Evolutionary conservation across 2,797 vertebrate species (phyloP).

Genomic region (Tachyglossus aculeatus): DNA sequence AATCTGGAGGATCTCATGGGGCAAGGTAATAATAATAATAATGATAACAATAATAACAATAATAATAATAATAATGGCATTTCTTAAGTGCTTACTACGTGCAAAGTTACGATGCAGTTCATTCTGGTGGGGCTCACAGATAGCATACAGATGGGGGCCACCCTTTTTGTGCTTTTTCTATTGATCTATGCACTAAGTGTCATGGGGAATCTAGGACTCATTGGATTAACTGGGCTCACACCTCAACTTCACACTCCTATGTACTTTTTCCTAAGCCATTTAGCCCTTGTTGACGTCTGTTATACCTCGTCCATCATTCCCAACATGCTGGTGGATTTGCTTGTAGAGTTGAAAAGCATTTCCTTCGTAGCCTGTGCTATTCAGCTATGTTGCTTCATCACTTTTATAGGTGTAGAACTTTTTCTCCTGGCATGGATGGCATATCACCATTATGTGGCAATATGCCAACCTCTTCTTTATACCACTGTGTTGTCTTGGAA

Average conservation of each 20-base stretch:
- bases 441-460: conserved; percentile 46
- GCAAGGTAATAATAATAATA: no score
- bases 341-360: conserved; percentile 43
- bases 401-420: conserved; percentile 45
- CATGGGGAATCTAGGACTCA: no score
- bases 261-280: conserved; percentile 59
- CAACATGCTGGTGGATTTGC: conserved; percentile 47
- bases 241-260: conserved; percentile 58
- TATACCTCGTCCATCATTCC: conserved; percentile 51
- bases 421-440: conserved; percentile 50
- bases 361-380: conserved; percentile 34
- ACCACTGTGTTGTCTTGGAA: conserved; percentile 26
- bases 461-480: conserved; percentile 48
- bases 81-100: no score
- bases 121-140: not conserved
- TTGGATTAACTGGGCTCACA: no score
- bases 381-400: conserved; percentile 37
- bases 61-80: no score
- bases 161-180: not conserved
- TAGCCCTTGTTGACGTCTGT: conserved; percentile 50
- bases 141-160: not conserved
- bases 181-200: not conserved
- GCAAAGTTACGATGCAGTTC: not conserved
- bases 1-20: no score
- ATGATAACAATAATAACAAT: no score